These are phyloP conservation scores for Hemibagrus guttatus DNA, from an alignment of 2,797 vertebrate genomes.

Conservation along the genomic window DNA sequence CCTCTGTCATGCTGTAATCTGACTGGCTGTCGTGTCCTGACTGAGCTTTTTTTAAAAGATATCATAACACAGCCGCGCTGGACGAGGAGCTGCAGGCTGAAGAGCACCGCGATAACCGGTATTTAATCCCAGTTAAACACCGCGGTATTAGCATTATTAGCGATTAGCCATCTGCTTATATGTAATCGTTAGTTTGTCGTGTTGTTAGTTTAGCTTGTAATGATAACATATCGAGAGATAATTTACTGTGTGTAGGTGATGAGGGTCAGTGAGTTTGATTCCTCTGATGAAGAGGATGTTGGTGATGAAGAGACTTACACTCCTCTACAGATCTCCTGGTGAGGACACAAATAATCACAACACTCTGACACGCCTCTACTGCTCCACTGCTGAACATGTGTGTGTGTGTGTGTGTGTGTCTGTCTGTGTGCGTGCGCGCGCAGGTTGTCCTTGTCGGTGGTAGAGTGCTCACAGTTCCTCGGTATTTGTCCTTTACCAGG, in stretches of 20 bases:
- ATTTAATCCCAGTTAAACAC: background rate
- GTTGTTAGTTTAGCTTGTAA: background rate
- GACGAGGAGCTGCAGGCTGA: background rate
- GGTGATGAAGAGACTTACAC: constrained; percentile 69
- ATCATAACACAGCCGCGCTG: background rate
- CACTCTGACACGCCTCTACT: background rate
- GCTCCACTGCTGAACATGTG: background rate
- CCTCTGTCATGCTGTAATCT: background rate
- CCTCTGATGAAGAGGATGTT: constrained; percentile 84
- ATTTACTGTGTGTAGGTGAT: constrained; percentile 56
- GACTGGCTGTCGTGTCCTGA: background rate
- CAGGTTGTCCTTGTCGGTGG: constrained; percentile 82
- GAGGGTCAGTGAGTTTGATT: constrained; percentile 80
- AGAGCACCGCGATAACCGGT: background rate
- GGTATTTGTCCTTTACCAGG: constrained; percentile 89
- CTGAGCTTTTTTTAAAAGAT: constrained; percentile 17
- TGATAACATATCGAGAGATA: no score
- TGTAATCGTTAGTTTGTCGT: background rate
- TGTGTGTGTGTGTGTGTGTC: constrained; percentile 18
- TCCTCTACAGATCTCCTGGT: constrained; percentile 86
- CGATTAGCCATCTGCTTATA: background rate
- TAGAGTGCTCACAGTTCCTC: constrained; percentile 78
- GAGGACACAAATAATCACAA: constrained; percentile 41
- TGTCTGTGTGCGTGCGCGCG: constrained; percentile 19
- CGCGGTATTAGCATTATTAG: background rate